A percentile compares a stretch with the other conserved stretches of the same genome.
Evolutionary conservation across 2,797 vertebrate genomes (phyloP).

Genomic region (Triplophysa bombifrons): DNA sequence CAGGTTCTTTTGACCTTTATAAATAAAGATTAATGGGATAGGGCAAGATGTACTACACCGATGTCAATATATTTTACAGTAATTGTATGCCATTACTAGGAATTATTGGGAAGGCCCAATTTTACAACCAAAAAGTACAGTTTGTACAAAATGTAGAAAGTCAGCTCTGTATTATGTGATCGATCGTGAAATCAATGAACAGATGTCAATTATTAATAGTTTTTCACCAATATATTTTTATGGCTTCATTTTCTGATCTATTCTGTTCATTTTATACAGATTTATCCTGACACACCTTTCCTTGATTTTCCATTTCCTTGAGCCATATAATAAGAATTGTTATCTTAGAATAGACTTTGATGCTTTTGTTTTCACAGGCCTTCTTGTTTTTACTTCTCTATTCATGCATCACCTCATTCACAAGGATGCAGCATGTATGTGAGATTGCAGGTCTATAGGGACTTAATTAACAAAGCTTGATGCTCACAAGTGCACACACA

Average conservation of each 20-base stretch:
- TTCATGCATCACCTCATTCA: slow-evolving; percentile 66
- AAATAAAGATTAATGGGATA: background rate
- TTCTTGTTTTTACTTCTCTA: slow-evolving; percentile 52
- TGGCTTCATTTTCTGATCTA: background rate
- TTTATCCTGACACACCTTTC: background rate
- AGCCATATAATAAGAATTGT: background rate
- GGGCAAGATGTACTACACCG: background rate
- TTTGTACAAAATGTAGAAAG: background rate
- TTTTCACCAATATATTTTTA: background rate
- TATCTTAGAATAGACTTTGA: background rate
- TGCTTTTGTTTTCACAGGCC: slow-evolving; percentile 20
- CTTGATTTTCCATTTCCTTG: background rate
- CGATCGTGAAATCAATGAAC: background rate
- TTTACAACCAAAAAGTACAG: background rate
- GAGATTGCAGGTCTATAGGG: slow-evolving; percentile 67
- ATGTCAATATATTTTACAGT: background rate
- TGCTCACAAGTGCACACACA: slow-evolving; percentile 5
- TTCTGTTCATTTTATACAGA: background rate
- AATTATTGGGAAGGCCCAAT: background rate
- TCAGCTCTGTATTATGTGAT: background rate
- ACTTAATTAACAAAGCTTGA: slow-evolving; percentile 73
- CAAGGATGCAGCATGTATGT: slow-evolving; percentile 63
- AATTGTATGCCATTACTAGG: background rate
- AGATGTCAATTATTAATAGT: background rate
- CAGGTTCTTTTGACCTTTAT: background rate